These are phyloP conservation scores for Plodia interpunctella DNA, from an alignment of 1,140 invertebrate genomes.

Conservation along the genomic window DNA sequence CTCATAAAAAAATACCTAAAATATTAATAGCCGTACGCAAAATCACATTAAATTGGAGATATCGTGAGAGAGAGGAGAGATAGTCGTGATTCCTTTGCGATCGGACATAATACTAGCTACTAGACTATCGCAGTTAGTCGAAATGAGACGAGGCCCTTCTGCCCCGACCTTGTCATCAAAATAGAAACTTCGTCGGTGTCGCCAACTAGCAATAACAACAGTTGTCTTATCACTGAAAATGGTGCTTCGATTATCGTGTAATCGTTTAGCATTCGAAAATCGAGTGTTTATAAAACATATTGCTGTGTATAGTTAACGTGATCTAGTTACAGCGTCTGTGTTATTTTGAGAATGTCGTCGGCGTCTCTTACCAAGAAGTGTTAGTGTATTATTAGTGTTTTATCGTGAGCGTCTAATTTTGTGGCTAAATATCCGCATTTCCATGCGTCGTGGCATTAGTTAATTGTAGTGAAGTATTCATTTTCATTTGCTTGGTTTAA, in stretches of 20 bases:
- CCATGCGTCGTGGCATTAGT: background rate
- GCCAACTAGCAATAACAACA: slow-evolving; percentile 46
- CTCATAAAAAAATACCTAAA: no score
- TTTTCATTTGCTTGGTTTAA: slow-evolving; percentile 7
- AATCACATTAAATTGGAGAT: no score
- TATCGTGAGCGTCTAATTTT: slow-evolving; percentile 13
- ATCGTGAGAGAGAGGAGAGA: no score
- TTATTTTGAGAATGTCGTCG: slow-evolving; percentile 63
- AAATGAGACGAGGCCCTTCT: slow-evolving; percentile 44
- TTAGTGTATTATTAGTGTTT: slow-evolving; percentile 47
- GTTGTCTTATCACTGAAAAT: slow-evolving; percentile 70
- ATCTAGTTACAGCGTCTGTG: slow-evolving; percentile 38
- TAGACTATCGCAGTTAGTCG: slow-evolving; percentile 37
- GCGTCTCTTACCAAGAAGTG: slow-evolving; percentile 48
- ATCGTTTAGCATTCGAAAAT: slow-evolving; percentile 51
- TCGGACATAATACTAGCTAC: background rate
- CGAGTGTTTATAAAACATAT: slow-evolving; percentile 55
- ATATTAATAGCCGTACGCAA: no score
- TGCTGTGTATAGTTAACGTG: slow-evolving; percentile 41
- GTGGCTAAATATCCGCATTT: background rate
- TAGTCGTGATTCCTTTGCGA: no score
- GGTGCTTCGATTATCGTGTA: slow-evolving; percentile 59
- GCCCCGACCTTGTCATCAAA: slow-evolving; percentile 59
- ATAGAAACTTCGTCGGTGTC: slow-evolving; percentile 52
- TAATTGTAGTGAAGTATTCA: background rate